Percentiles rank a stretch among this genome's conserved stretches.
Conservation (phyloP, 2,888 invertebrate species). For the Cataglyphis livida region DNA sequence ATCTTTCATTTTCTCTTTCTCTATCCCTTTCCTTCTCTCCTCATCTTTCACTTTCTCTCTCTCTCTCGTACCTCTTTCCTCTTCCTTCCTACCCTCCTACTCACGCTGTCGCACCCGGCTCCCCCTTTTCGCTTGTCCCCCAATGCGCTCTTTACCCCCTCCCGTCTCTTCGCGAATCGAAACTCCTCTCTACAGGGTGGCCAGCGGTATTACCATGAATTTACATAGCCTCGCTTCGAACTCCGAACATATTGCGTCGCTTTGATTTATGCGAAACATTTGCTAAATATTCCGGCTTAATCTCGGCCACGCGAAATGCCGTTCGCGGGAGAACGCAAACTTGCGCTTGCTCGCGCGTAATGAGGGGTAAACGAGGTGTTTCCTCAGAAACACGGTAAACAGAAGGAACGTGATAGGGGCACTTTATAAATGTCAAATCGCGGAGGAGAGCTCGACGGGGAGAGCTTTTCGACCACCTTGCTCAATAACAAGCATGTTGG, state of each 20-base stretch:
- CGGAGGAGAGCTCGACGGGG: slow-evolving; percentile 3
- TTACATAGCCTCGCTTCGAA: slow-evolving; percentile 82
- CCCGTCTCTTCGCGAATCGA: slow-evolving; percentile 70
- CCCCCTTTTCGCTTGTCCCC: slow-evolving; percentile 31
- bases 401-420: slow-evolving; percentile 16
- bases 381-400: slow-evolving; percentile 19
- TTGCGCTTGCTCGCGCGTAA: slow-evolving; percentile 57
- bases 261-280: slow-evolving; percentile 85
- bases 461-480: slow-evolving; percentile 20
- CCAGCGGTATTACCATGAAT: slow-evolving; percentile 84
- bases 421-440: slow-evolving; percentile 61
- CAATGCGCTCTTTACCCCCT: slow-evolving; percentile 52
- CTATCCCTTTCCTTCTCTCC: slow-evolving; percentile 30
- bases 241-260: slow-evolving; percentile 83
- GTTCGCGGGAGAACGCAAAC: slow-evolving; percentile 59
- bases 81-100: slow-evolving; percentile 33
- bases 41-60: slow-evolving; percentile 55
- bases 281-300: slow-evolving; percentile 84
- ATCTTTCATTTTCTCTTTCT: slow-evolving; percentile 55
- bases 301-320: slow-evolving; percentile 77
- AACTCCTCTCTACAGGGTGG: slow-evolving; percentile 80
- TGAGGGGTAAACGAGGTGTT: not conserved
- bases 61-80: slow-evolving; percentile 40
- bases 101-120: slow-evolving; percentile 32
- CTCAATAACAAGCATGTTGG: slow-evolving; percentile 47